Evolutionary conservation across 2,113 vertebrate genomes (phyloP).

Genomic region (Oxyruncus cristatus): DNA sequence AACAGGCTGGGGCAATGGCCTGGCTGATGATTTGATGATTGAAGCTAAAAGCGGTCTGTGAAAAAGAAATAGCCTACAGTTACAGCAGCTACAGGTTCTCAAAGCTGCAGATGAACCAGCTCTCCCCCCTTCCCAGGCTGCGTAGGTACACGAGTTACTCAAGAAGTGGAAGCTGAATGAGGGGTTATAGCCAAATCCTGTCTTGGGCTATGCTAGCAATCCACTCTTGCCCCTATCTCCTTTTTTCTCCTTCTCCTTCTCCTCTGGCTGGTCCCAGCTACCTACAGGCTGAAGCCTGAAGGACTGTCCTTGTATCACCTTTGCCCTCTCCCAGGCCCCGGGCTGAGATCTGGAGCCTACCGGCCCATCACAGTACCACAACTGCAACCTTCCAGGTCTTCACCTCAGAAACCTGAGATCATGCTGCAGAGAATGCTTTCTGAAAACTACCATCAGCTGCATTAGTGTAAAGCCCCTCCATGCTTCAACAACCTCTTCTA

Average conservation of each 20-base stretch:
- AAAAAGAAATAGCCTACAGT: background rate
- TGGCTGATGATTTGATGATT: background rate
- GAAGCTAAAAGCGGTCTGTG: background rate
- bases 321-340: background rate
- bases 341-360: background rate
- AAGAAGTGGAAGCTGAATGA: background rate
- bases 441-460: background rate
- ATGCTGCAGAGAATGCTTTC: background rate
- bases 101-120: background rate
- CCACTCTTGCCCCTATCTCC: background rate
- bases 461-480: background rate
- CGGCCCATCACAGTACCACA: background rate
- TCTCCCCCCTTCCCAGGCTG: background rate
- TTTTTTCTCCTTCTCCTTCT: background rate
- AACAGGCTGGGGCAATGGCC: background rate
- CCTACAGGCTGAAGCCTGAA: background rate
- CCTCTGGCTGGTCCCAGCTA: background rate
- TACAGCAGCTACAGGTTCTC: background rate
- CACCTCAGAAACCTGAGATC: background rate
- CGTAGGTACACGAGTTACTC: background rate
- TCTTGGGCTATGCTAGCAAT: background rate
- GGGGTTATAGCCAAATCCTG: background rate
- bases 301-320: background rate
- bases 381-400: background rate
- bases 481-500: background rate